Conservation (phyloP, 1,140 invertebrate species). For the Drosophila obscura region DNA sequence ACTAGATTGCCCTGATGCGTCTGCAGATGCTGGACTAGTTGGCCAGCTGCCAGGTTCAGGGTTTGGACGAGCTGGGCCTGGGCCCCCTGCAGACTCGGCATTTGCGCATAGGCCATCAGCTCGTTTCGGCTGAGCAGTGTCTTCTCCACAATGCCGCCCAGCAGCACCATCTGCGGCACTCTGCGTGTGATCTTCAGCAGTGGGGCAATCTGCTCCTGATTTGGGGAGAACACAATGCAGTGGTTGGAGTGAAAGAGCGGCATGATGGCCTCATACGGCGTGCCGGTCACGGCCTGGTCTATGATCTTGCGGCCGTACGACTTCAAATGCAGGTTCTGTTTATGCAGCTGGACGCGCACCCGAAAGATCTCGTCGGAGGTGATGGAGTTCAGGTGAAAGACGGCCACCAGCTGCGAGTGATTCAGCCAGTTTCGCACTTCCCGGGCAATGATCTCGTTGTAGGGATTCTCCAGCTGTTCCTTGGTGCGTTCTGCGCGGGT, state of each 20-base stretch:
- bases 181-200: constrained; percentile 87
- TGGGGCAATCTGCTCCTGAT: constrained; percentile 84
- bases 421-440: constrained; percentile 89
- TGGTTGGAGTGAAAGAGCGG: constrained; percentile 86
- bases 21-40: constrained; percentile 87
- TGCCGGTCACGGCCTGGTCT: constrained; percentile 86
- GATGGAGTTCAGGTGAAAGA: constrained; percentile 89
- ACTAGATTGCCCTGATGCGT: constrained; percentile 88
- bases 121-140: constrained; percentile 88
- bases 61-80: constrained; percentile 87
- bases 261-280: constrained; percentile 86
- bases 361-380: constrained; percentile 86
- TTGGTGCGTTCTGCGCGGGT: constrained; percentile 41
- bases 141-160: constrained; percentile 89
- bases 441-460: constrained; percentile 88
- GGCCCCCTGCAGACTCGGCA: constrained; percentile 86
- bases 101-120: constrained; percentile 86
- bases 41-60: constrained; percentile 86
- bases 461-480: constrained; percentile 86
- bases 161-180: constrained; percentile 86
- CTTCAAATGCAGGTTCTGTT: constrained; percentile 88
- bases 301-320: constrained; percentile 86
- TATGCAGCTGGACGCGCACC: constrained; percentile 86
- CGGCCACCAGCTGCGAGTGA: constrained; percentile 88
- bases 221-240: constrained; percentile 87